phyloP scores from a whole-genome alignment of 2,113 vertebrate species.

The Leucoraja erinaceus region DNA sequence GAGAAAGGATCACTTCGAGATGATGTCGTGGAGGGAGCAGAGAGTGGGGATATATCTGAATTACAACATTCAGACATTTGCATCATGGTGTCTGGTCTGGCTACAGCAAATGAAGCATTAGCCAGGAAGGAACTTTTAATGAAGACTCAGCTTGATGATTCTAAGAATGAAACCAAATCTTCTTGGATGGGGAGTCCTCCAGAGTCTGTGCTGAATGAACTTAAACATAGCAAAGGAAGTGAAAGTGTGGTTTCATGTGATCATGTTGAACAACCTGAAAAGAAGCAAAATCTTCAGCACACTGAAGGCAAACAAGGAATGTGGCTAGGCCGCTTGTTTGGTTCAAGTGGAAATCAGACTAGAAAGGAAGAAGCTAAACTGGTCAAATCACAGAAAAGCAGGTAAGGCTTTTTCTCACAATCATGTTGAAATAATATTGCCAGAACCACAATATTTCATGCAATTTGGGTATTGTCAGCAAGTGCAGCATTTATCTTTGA shows the following conservation, averaged over 20 bases:
- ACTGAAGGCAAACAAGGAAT: slow-evolving; percentile 44
- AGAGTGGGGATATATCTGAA: slow-evolving; percentile 44
- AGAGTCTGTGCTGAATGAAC: slow-evolving; percentile 72
- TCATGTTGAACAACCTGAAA: background rate
- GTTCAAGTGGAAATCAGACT: slow-evolving; percentile 46
- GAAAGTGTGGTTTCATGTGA: slow-evolving; percentile 43
- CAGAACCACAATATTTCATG: too few relatives aligned
- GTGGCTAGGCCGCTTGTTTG: slow-evolving; percentile 66
- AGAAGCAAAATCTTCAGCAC: background rate
- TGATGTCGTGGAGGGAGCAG: slow-evolving; percentile 86
- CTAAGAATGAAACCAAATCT: slow-evolving; percentile 56
- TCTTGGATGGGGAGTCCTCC: slow-evolving; percentile 95
- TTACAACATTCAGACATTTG: background rate
- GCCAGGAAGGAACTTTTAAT: slow-evolving; percentile 36
- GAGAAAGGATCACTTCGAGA: slow-evolving; percentile 54
- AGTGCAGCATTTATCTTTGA: background rate
- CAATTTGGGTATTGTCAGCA: background rate
- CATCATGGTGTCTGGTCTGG: background rate
- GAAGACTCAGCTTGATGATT: slow-evolving; percentile 46
- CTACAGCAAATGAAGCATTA: slow-evolving; percentile 37
- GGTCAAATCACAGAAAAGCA: slow-evolving; percentile 53
- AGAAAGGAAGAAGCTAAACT: slow-evolving; percentile 47
- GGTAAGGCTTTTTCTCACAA: slow-evolving; percentile 51
- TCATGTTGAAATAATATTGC: too few relatives aligned
- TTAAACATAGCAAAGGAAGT: slow-evolving; percentile 62